Conservation (phyloP, 2,888 invertebrate genomes). For the Achlya flavicornis region DNA sequence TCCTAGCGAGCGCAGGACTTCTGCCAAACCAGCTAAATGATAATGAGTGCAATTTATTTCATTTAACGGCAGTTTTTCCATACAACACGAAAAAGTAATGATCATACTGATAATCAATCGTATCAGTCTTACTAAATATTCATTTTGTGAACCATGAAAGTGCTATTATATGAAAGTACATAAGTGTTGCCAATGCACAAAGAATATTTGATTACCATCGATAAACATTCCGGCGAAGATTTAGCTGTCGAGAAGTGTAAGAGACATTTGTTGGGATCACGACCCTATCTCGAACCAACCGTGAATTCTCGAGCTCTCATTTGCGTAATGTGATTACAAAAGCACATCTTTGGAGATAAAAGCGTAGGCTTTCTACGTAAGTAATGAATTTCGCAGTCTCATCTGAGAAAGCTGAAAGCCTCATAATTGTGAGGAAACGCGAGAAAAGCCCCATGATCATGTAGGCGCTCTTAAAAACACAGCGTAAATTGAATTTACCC, state of each 20-base stretch:
- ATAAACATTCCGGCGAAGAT: conserved; percentile 56
- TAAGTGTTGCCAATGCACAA: conserved; percentile 14
- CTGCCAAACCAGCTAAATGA: conserved; percentile 71
- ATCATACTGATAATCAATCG: not conserved
- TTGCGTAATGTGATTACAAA: conserved; percentile 83
- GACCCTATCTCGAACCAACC: conserved; percentile 74
- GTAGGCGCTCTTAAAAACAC: conserved; percentile 25
- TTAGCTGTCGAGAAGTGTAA: conserved; percentile 65
- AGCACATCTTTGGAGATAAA: conserved; percentile 81
- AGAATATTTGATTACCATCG: conserved; percentile 38
- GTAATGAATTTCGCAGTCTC: conserved; percentile 77
- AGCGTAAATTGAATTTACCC: conserved; percentile 19
- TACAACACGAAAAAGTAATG: not conserved
- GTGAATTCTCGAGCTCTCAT: conserved; percentile 78
- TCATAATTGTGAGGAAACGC: conserved; percentile 60
- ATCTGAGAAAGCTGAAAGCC: conserved; percentile 59
- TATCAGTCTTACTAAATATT: not conserved
- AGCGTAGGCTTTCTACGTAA: conserved; percentile 76
- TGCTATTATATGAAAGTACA: not conserved
- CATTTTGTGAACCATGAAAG: not conserved
- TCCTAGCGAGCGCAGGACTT: conserved; percentile 64
- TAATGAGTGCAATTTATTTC: conserved; percentile 70
- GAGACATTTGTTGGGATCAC: conserved; percentile 77
- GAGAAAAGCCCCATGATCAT: conserved; percentile 34
- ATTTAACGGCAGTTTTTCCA: not conserved